phyloP scores from a whole-genome alignment of 2,113 vertebrate genomes.

The Ophiodon elongatus region DNA sequence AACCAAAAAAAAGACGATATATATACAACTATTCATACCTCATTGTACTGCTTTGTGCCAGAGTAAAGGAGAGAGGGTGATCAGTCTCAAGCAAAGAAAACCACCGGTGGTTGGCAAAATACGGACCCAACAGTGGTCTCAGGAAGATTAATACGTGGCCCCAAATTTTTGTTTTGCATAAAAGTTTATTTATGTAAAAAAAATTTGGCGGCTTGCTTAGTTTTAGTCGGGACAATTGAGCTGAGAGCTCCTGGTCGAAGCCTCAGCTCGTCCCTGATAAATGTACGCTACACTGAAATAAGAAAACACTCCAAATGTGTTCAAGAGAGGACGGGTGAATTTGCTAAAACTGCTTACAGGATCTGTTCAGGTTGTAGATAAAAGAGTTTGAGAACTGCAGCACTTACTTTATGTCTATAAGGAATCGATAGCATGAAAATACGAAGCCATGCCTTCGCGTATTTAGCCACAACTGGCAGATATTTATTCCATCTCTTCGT shows the following conservation, averaged over 20 bases:
- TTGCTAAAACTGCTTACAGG: slow-evolving; percentile 8
- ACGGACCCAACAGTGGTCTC: background rate
- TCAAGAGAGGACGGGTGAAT: background rate
- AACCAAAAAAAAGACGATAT: slow-evolving; percentile 53
- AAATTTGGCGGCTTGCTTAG: background rate
- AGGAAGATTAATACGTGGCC: background rate
- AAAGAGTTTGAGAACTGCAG: slow-evolving; percentile 15
- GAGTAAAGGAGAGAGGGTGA: slow-evolving; percentile 22
- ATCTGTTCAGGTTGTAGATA: slow-evolving; percentile 31
- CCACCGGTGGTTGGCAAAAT: slow-evolving; percentile 4
- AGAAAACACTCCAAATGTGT: slow-evolving; percentile 7
- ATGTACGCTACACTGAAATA: slow-evolving; percentile 3
- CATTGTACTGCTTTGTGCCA: slow-evolving; percentile 50
- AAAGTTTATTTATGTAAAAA: background rate
- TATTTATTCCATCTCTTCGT: slow-evolving; percentile 36
- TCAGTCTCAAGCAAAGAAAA: slow-evolving; percentile 40
- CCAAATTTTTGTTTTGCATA: background rate
- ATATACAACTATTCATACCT: slow-evolving; percentile 67
- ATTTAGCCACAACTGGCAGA: slow-evolving; percentile 48
- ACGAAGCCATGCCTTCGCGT: slow-evolving; percentile 51
- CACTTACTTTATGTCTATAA: slow-evolving; percentile 54
- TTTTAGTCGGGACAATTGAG: background rate
- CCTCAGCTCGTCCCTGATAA: background rate
- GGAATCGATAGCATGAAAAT: slow-evolving; percentile 50
- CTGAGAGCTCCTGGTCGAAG: background rate